These are phyloP conservation scores for Philhelius pedissequus DNA, from an alignment of 2,888 invertebrate genomes.

Conservation along the genomic window DNA sequence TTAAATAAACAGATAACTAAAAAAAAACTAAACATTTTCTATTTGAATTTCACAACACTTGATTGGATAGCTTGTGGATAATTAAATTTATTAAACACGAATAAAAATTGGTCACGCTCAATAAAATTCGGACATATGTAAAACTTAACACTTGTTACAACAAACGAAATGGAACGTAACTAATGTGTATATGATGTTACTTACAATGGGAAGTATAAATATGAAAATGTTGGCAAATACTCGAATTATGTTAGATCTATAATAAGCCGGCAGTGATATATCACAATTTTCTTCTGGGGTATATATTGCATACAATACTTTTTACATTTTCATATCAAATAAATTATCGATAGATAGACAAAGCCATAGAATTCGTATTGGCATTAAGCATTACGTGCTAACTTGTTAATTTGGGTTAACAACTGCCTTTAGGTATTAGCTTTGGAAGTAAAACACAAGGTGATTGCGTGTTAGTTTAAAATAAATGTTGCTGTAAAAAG, in stretches of 20 bases:
- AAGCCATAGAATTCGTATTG: background rate
- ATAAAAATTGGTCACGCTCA: constrained; percentile 25
- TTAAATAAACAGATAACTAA: background rate
- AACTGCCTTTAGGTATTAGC: background rate
- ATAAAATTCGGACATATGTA: constrained; percentile 8
- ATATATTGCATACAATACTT: background rate
- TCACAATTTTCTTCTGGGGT: background rate
- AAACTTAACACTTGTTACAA: background rate
- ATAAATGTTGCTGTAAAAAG: background rate
- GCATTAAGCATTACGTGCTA: constrained; percentile 8
- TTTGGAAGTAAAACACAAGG: background rate
- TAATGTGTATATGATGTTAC: constrained; percentile 3
- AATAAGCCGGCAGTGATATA: background rate
- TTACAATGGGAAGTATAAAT: constrained; percentile 2
- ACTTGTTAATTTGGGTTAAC: constrained; percentile 20
- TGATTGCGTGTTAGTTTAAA: background rate
- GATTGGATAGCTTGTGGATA: background rate
- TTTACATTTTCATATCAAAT: background rate
- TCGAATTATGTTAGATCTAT: background rate
- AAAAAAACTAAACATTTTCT: background rate
- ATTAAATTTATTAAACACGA: background rate
- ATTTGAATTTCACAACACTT: background rate
- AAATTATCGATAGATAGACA: background rate
- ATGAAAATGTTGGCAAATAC: background rate
- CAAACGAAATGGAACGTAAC: constrained; percentile 22